Percentiles rank a stretch among this genome's conserved stretches.
These are phyloP conservation scores for Hystrix brachyura DNA, from an alignment of 2,113 vertebrate species.

Conservation along the genomic window DNA sequence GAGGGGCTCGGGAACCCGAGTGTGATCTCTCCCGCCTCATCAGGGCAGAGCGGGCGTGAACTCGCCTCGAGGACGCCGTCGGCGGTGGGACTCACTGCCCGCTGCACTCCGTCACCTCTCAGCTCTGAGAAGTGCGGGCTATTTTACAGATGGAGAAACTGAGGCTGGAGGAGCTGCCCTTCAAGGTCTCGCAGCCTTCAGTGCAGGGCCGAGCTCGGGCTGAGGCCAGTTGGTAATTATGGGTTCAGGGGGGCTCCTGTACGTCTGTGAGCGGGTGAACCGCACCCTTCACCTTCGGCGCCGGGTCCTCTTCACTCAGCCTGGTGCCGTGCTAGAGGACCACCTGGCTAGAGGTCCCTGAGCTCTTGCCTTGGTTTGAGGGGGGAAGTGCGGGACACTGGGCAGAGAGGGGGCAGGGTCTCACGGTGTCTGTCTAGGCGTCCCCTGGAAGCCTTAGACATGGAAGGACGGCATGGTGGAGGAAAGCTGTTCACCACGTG, in stretches of 20 bases:
- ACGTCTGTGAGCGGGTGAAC: too few species aligned
- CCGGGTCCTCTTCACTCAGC: too few species aligned
- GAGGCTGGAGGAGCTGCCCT: neutral
- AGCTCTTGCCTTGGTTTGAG: accelerated
- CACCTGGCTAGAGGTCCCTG: neutral
- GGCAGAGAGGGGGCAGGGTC: neutral
- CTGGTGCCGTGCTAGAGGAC: too few species aligned
- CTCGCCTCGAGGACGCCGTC: neutral
- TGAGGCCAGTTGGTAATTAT: neutral
- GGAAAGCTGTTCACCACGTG: neutral
- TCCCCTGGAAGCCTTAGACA: neutral
- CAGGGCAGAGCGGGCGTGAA: neutral
- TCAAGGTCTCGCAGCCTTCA: neutral
- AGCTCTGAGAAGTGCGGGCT: neutral
- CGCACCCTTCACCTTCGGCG: accelerated
- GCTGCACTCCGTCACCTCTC: too few species aligned
- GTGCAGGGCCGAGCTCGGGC: accelerated
- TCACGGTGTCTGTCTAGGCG: neutral
- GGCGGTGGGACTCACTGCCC: neutral
- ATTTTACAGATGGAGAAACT: neutral
- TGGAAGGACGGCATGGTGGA: neutral
- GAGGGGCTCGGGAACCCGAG: neutral
- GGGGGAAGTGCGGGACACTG: accelerated
- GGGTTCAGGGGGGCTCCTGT: accelerated
- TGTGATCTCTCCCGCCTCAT: accelerated